Evolutionary conservation across 2,888 invertebrate species (phyloP), one percentile per base, ranked within the genome.

Genomic region (Aspidapion aeneum): DNA sequence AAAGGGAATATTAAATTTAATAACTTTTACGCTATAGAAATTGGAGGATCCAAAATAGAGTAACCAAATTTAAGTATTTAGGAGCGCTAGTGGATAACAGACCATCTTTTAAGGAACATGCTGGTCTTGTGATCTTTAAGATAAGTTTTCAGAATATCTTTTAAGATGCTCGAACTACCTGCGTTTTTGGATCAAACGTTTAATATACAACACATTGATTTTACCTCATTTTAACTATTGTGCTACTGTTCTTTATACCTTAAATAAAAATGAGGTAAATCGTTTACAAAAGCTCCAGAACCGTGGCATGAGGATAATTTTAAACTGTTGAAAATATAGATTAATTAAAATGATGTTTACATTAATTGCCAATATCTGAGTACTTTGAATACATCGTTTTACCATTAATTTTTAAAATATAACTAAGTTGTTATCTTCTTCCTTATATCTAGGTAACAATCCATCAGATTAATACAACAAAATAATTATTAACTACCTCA

Each of bases 201-300:
- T 18, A 16, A 19, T 60, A 18, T 61, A 17, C 21, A 63, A 20
- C 21, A 7, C 50, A 21, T 49, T 60, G 49, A 21, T 60, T 50
- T 50, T 21, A 57, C 48, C 57, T 1, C 57, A 57, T 48, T 57
- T 57, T 48, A 49, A 57, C 48, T 57, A 48, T 19, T 57, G 57
- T 18, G 17, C 57, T 35, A 48, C 48, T 1, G 17, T 57, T n/a
- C 22, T 57, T 2, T 57, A 18, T 18, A 17, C 49, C 16, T 35
- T 57, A 48, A 57, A n/a, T 57, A 2, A 18, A 57, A 57, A 57
- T 35, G 35, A 57, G 35, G 18, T 1, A 48, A 18, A 12, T 3
- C 57, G 51, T 48, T 54, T 62, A 57, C 58, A 61, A 21, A 55
- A 61, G 21, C 48, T 56, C 9, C 61, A 56, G 58, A 49, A 62